Evolutionary conservation across 2,888 invertebrate genomes (phyloP), one percentile per base, ranked within the genome.

Genomic region (Apotomis turbidana): DNA sequence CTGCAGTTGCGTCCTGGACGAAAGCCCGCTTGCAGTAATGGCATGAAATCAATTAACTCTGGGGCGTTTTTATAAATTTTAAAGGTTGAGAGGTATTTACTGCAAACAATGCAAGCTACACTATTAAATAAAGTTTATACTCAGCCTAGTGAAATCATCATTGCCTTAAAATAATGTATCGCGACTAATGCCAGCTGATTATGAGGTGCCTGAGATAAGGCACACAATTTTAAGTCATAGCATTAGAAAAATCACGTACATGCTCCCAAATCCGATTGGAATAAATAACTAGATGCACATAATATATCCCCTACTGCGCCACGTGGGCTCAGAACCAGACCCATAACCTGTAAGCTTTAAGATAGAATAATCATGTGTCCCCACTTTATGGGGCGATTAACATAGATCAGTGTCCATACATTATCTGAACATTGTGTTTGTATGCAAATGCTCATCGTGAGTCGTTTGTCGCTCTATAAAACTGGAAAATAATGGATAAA

Each of bases 331-430:
- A 10, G n/a, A 71, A 60, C 38, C 9, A 61, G 44, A 60, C 41
- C 54, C 44, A 61, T 54, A 38, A 52, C 64, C 52, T 54, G 58
- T 49, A 62, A 68, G 67, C 61, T 62, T 54, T 68, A 57, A 67
- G 66, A 68, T 69, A 60, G 6, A 54, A 61, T 61, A 67, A 71
- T 71, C 61, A 57, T 13, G 68, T 54, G 68, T 72, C 46, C 12
- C 36, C 59, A 46, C 62, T 63, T 41, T 67, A 61, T 27, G 55
- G 15, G 61, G 10, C 57, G 61, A 54, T 70, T 72, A 68, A 52
- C 68, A 68, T 68, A 72, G 44, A 72, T 68, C 51, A 72, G 49
- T 57, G 41, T 36, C 60, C 63, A 59, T 59, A 61, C 61, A 62
- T 71, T 57, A 68, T 44, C 13, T 12, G 49, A 44, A 36, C 46